phyloP scores from a whole-genome alignment of 2,113 vertebrate genomes.

The Uropsilus gracilis region DNA sequence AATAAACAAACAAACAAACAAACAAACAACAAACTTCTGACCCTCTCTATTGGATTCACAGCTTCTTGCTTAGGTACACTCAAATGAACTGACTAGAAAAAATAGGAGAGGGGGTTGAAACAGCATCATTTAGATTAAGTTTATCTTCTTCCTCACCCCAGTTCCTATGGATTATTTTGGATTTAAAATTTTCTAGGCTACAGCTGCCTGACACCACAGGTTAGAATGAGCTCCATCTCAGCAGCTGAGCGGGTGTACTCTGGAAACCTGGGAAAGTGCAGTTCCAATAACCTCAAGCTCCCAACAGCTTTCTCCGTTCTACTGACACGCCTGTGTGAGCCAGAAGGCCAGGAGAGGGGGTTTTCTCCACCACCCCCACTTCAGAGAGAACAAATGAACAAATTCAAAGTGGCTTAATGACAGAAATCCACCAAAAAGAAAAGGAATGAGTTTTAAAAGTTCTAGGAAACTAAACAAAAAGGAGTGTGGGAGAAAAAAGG shows the following conservation, averaged over 20 bases:
- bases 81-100: conserved; percentile 3
- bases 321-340: fast-evolving
- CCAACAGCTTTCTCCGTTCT: neutral
- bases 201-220: neutral
- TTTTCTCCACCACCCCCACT: neutral
- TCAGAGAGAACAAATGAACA: neutral
- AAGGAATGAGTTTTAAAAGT: neutral
- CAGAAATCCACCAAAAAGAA: neutral
- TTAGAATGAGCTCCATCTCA: neutral
- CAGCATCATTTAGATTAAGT: neutral
- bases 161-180: neutral
- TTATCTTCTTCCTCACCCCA: neutral
- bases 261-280: neutral
- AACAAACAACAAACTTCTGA: neutral
- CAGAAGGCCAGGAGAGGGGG: neutral
- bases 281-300: neutral
- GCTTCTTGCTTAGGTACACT: conserved; percentile 62
- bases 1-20: neutral
- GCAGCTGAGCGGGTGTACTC: neutral
- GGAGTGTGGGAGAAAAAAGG: neutral
- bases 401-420: neutral
- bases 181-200: neutral
- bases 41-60: neutral
- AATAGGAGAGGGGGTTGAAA: neutral
- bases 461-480: neutral